These are phyloP conservation scores for Heliconius melpomene DNA, from an alignment of 1,140 invertebrate genomes.

Conservation along the genomic window DNA sequence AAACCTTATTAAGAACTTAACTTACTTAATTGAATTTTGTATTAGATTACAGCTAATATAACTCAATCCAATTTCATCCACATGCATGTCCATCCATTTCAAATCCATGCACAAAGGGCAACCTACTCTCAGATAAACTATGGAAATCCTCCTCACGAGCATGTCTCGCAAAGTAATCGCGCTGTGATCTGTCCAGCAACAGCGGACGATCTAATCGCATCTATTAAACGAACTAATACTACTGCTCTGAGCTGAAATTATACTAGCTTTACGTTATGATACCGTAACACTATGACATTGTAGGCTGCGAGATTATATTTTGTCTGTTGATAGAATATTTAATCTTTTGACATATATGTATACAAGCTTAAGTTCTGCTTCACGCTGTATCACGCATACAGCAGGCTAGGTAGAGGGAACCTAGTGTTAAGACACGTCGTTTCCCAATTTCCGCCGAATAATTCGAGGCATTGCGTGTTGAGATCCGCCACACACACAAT, in stretches of 20 bases:
- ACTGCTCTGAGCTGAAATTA: neutral
- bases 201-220: constrained; percentile 25
- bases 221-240: constrained; percentile 6
- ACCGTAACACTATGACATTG: neutral
- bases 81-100: neutral
- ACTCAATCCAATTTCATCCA: constrained; percentile 1
- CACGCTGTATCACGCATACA: too few species aligned
- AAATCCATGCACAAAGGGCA: constrained; percentile 33
- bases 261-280: neutral
- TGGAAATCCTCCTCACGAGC: constrained; percentile 32
- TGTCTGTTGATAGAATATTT: too few species aligned
- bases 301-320: neutral
- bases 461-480: too few species aligned
- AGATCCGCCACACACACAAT: too few species aligned
- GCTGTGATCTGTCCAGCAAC: constrained; percentile 22
- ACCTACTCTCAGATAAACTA: constrained; percentile 22
- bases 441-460: too few species aligned
- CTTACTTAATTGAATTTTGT: too few species aligned
- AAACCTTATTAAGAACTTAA: too few species aligned
- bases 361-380: too few species aligned
- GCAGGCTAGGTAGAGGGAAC: too few species aligned
- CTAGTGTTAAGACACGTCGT: too few species aligned
- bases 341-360: too few species aligned
- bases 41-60: neutral
- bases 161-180: constrained; percentile 1